Base-by-base conservation (phyloP, 2,113 vertebrate species). In the Fukomys damarensis region DNA sequence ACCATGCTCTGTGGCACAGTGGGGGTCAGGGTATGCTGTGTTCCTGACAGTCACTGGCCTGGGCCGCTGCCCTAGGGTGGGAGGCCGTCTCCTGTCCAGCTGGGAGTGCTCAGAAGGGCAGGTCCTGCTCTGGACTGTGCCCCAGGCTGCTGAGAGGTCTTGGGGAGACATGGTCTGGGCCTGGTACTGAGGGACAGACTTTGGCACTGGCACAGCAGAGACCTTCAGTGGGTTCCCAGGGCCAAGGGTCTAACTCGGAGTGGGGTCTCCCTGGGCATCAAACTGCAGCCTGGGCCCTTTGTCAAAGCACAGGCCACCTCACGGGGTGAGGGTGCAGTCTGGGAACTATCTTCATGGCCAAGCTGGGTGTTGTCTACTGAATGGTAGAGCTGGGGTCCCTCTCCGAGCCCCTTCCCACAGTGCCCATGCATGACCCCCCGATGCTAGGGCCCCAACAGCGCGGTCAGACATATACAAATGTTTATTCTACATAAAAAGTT, bases 401-500 rank as follows among this genome's bases (percentile, higher is more conserved):
- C 52, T 79, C 49, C 56, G 28, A 84, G 43, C 12, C 70, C 58
- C 10, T 87, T 32, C 49, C 19, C 0, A 4, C 35, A 0, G 2
- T 9, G 32, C 38, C 49, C 2, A 26, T 4, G 9, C 0, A 0
- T 35, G 41, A 66, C 8, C 54, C 38, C 17, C 6, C 20, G 54
- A 77, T 13, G 22, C 38, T 49, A 86, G 83, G 49, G 32, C 89
- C 0, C 0, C 35, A 77, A 61, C 43, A 38, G 1, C 2, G 3
- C 65, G 19, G 13, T 19, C 65, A 94, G 54, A 83, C 35, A 58
- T 54, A 98, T 99, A 98, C 98, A 99, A 99, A 99, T 98, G 98
- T 98, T 99, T 99, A 98, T 98, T 99, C 98, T 98, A 98, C 98
- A 98, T 99, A 98, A 99, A 99, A 99, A 98, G 97, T 97, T 97